Evolutionary conservation across 2,888 invertebrate genomes (phyloP), one percentile per base, ranked within the genome.

Genomic region (Strigamia crassipes): DNA sequence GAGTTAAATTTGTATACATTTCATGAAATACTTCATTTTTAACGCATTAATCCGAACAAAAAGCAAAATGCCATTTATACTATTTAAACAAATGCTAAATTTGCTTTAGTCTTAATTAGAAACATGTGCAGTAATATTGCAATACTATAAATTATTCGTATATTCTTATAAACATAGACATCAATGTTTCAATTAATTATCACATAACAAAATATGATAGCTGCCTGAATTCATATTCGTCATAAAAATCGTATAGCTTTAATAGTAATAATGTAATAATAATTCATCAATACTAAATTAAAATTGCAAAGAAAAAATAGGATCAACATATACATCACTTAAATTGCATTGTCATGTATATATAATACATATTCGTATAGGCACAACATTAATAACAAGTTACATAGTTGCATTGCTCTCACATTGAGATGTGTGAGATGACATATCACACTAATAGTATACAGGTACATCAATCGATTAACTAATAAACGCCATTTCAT

Each of bases 401-500:
- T 18, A 56, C 56, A 56, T 56, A 46, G n/a, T 56, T 56, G 56
- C 56, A 56, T 56, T 56, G 56, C 56, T 56, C 56, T 21, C 56
- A 56, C 9, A n/a, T n/a, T n/a, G n/a, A 56, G 46, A n/a, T 46
- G 6, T 8, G 21, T 21, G 56, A 56, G 56, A 18, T 56, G 0
- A n/a, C 5, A 18, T 56, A 56, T 56, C 56, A 56, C 56, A 56
- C 56, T 18, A 56, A 56, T 56, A 18, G 56, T 56, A 56, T 56
- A 56, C n/a, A 56, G 56, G 56, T 56, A 73, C 73, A 73, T 73
- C 15, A 73, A 61, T 23, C 21, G 12, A 18, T 18, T 6, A 31
- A 73, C 13, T 51, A 27, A 27, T 27, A 3, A n/a, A 78, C 41
- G 3, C 3, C 27, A 27, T 2, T 38, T 78, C 38, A 80, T 41